Evolutionary conservation across 2,888 invertebrate species (phyloP).

Genomic region (Caradrina kadenii): DNA sequence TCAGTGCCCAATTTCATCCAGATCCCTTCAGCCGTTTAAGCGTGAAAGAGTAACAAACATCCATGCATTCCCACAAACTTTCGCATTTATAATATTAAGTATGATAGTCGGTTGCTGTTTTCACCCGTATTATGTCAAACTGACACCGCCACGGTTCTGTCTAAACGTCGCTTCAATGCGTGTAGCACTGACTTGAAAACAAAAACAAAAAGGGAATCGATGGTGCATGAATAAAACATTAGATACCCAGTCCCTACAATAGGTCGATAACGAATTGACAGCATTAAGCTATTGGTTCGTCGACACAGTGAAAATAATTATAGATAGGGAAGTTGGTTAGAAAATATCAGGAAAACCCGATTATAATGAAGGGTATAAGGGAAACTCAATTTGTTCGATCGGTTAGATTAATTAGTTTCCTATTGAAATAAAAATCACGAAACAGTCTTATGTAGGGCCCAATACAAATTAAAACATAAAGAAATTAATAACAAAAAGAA

Average conservation of each 20-base stretch:
- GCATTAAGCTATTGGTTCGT: constrained; percentile 10
- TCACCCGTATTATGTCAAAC: no score
- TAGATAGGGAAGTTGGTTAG: neutral
- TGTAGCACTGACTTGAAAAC: constrained; percentile 11
- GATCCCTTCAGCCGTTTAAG: no score
- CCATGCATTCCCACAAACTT: no score
- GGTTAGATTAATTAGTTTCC: no score
- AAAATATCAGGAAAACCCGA: neutral
- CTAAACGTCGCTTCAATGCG: neutral
- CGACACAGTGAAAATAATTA: constrained; percentile 7
- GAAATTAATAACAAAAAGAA: no score
- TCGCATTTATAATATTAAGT: no score
- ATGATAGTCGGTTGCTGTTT: no score
- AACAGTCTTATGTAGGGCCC: no score
- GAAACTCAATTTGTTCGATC: neutral
- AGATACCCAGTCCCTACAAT: neutral
- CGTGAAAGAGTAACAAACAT: no score
- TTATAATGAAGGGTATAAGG: neutral
- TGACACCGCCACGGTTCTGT: neutral
- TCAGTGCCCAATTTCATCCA: no score
- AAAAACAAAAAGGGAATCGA: constrained; percentile 30
- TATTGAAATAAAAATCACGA: no score
- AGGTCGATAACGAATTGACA: constrained; percentile 22
- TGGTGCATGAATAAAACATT: constrained; percentile 38
- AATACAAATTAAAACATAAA: no score